Conservation (phyloP, 2,797 vertebrate genomes). For the Helarctos malayanus region DNA sequence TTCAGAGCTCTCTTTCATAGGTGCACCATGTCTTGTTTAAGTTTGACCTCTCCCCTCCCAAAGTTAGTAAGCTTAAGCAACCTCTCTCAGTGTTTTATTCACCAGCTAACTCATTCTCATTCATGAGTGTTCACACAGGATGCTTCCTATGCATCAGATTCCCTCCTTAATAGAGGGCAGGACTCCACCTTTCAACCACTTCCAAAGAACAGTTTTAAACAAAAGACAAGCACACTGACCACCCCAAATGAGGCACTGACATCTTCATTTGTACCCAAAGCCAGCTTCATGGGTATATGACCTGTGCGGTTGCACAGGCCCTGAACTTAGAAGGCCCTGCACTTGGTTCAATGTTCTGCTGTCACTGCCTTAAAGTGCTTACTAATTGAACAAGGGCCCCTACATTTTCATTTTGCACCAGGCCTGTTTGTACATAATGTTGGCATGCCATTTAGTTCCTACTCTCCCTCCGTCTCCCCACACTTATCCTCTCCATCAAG, state of each 20-base stretch:
- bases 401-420: neutral
- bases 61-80: neutral
- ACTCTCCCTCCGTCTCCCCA: neutral
- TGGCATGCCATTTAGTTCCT: neutral
- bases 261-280: neutral
- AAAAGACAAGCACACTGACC: neutral
- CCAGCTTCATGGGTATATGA: neutral
- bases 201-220: slow-evolving; percentile 9
- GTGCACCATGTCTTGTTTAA: neutral
- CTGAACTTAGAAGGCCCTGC: neutral
- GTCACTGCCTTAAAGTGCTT: neutral
- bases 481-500: neutral
- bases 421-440: neutral
- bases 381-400: neutral
- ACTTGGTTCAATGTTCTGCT: neutral
- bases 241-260: neutral
- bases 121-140: neutral
- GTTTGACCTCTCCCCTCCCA: neutral
- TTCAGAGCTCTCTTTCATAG: neutral
- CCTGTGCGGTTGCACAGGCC: neutral
- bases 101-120: neutral
- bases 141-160: neutral
- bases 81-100: neutral
- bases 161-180: neutral
- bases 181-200: slow-evolving; percentile 11